These are phyloP conservation scores for Rhopalosiphum padi DNA, from an alignment of 1,140 invertebrate species.

Conservation along the genomic window DNA sequence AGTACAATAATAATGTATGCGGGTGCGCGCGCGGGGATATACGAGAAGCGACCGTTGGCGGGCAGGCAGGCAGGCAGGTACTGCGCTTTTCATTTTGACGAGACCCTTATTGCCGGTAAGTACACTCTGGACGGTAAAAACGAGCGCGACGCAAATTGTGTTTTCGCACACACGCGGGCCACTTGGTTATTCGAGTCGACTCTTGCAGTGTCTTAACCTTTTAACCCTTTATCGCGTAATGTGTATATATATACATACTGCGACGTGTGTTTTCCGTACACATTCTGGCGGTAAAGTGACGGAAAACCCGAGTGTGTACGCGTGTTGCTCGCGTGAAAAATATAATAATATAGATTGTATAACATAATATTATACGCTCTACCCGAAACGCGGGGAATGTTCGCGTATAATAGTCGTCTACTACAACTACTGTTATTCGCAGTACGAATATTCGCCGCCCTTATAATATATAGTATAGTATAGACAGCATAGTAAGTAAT, in stretches of 20 bases:
- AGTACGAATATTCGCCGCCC: too few species aligned
- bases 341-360: too few species aligned
- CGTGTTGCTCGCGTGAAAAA: too few species aligned
- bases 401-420: too few species aligned
- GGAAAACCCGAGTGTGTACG: too few species aligned
- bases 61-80: not conserved
- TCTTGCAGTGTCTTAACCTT: not conserved
- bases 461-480: too few species aligned
- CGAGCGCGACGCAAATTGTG: not conserved
- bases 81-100: constrained; percentile 41
- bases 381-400: too few species aligned
- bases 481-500: too few species aligned
- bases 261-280: not conserved
- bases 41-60: not conserved
- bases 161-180: not conserved
- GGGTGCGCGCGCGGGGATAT: not conserved
- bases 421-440: too few species aligned
- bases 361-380: too few species aligned
- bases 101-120: constrained; percentile 17
- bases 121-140: constrained; percentile 10
- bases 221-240: constrained; percentile 60
- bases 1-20: not conserved
- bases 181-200: constrained; percentile 31
- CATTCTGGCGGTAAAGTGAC: too few species aligned
- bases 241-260: constrained; percentile 57